Conservation (phyloP, 2,797 vertebrate species). For the Manis pentadactyla region DNA sequence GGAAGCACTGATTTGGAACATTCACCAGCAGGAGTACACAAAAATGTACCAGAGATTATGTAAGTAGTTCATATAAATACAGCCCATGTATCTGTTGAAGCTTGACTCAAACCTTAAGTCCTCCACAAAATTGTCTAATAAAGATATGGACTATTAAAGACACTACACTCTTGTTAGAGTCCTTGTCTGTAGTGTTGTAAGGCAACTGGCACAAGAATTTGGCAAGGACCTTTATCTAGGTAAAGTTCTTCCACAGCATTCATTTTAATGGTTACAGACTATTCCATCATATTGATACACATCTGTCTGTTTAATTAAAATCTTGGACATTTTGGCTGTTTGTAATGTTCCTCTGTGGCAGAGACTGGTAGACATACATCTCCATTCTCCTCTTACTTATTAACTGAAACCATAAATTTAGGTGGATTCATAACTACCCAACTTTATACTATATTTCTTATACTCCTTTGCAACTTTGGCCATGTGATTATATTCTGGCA, state of each 20-base stretch:
- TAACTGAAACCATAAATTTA: neutral
- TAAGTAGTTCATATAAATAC: neutral
- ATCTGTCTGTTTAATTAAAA: neutral
- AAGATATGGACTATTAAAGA: neutral
- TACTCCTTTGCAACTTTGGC: neutral
- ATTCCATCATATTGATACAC: neutral
- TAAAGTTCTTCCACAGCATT: neutral
- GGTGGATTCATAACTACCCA: neutral
- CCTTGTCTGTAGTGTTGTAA: neutral
- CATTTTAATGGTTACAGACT: neutral
- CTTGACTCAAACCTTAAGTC: neutral
- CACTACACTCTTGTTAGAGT: neutral
- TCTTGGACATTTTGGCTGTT: neutral
- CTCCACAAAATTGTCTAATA: neutral
- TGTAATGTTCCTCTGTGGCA: neutral
- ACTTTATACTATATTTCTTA: neutral
- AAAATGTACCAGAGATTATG: neutral
- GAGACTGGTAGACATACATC: neutral
- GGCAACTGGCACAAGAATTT: neutral
- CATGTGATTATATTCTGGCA: neutral
- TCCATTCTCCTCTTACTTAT: neutral
- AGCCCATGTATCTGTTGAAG: neutral
- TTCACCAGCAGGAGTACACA: neutral
- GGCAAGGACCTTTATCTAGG: neutral
- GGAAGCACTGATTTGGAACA: neutral